Base-by-base conservation (phyloP, 2,888 invertebrate genomes). In the Cynaeus angustus region DNA sequence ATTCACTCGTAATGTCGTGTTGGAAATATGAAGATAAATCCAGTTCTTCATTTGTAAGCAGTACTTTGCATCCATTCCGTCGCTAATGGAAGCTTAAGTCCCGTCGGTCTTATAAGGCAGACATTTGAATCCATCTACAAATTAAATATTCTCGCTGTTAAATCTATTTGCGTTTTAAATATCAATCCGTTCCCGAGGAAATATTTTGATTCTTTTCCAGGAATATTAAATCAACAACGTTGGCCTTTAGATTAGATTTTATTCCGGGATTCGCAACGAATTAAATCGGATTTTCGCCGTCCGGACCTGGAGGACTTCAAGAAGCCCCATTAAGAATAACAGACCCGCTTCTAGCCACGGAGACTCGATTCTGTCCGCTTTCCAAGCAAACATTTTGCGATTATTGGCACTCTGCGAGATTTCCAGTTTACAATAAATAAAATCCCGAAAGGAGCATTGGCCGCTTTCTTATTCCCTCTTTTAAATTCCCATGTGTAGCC, bases 21-120 rank as follows among this genome's bases (percentile, higher is more conserved):
- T 70, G 66, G 46, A 66, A 70, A 70, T 70, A 70, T 70, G 70
- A 70, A 66, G 70, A 70, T 70, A 70, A 70, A 70, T 70, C 70
- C 70, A 21, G 65, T 43, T 70, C 59, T 66, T 70, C 70, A 70
- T 70, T 70, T 69, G 65, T 66, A 65, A 65, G 69, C 69, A 53
- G 41, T 56, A 58, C 43, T 69, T 69, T 66, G 61, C 70, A 70
- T 70, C 70, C 48, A 55, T 55, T 66, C 45, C 41, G 43, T 38
- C 70, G 55, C 66, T 71, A 71, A 71, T 71, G 71, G 68, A 71
- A 65, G 65, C 30, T 52, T 68, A 71, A 68, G 65, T 64, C 53
- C 12, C 64, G 67, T 38, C 45, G 66, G 66, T 66, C 48, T 70
- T 66, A 52, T 16, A 56, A 69, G 56, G 38, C 26, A 65, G 48